Conservation (phyloP, 2,888 invertebrate species). For the Cremastinae sp. region DNA sequence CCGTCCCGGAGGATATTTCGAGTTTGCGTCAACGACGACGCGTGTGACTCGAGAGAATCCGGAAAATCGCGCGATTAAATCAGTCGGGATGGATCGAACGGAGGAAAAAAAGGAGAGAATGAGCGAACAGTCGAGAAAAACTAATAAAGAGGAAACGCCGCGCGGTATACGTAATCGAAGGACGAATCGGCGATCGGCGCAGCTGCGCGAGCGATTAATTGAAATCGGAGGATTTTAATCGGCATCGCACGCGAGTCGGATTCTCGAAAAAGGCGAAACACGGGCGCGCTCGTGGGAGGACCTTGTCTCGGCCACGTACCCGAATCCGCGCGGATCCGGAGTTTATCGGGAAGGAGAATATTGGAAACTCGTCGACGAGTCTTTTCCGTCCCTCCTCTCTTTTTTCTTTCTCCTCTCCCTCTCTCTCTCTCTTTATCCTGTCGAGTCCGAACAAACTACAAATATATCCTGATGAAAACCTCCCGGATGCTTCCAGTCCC, state of each 20-base stretch:
- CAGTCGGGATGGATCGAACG: background rate
- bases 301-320: too few relatives aligned
- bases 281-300: too few relatives aligned
- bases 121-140: slow-evolving; percentile 4
- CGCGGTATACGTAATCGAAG: slow-evolving; percentile 7
- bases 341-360: too few relatives aligned
- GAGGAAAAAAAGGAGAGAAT: background rate
- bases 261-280: too few relatives aligned
- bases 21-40: too few relatives aligned
- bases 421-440: background rate
- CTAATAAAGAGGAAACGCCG: too few relatives aligned
- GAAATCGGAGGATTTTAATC: too few relatives aligned
- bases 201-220: background rate
- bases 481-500: slow-evolving; percentile 26
- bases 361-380: slow-evolving; percentile 32
- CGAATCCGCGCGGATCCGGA: too few relatives aligned
- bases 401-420: background rate
- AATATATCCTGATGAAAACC: background rate
- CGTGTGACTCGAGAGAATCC: too few relatives aligned
- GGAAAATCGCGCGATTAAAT: background rate
- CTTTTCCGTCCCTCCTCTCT: background rate
- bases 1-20: too few relatives aligned
- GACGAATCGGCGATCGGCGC: slow-evolving; percentile 30
- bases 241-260: too few relatives aligned
- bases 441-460: background rate